Percentiles rank a stretch among this genome's conserved stretches.
These are phyloP conservation scores for Microtus ochrogaster DNA, from an alignment of 2,113 vertebrate species.

Conservation along the genomic window DNA sequence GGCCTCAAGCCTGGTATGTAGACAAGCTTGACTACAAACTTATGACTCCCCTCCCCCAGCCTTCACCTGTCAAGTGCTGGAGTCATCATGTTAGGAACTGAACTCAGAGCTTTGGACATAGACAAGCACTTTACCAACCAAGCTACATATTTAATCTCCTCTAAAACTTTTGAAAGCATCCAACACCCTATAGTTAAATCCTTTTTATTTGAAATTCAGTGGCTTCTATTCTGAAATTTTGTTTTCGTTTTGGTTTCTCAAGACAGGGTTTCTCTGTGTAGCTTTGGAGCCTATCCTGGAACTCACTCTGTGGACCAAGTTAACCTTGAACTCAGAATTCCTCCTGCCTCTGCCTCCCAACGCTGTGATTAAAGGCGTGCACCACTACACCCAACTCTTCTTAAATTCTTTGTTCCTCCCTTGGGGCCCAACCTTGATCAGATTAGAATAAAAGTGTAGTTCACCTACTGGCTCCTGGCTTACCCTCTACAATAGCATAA, in stretches of 20 bases:
- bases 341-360: no score
- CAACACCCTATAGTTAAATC: not conserved
- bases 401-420: not conserved
- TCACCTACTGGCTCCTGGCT: not conserved
- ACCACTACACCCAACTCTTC: not conserved
- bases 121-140: not conserved
- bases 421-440: not conserved
- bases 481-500: not conserved
- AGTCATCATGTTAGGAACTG: no score
- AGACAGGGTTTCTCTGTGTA: no score
- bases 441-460: not conserved
- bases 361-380: no score
- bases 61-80: not conserved
- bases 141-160: not conserved
- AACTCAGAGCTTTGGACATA: no score
- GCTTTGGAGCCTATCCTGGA: no score
- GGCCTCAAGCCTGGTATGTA: not conserved
- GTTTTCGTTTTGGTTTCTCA: no score
- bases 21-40: not conserved
- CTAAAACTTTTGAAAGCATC: not conserved
- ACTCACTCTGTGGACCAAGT: no score
- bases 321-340: no score
- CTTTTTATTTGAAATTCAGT: slow-evolving; percentile 25
- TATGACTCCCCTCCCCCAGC: not conserved
- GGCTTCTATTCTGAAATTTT: not conserved